Conservation (phyloP, 2,888 invertebrate genomes). For the Lochmaea crataegi region DNA sequence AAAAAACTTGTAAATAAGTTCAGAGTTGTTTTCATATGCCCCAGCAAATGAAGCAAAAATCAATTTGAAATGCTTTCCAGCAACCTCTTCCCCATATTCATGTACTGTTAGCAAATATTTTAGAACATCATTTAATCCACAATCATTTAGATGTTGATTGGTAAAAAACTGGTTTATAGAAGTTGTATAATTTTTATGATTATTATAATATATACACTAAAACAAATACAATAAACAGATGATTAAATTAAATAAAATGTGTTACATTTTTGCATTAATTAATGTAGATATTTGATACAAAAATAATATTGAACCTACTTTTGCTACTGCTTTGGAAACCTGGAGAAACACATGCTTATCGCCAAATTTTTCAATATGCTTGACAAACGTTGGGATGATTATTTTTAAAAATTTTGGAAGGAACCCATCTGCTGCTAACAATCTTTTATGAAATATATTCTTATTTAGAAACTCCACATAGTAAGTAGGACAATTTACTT, state of each 20-base stretch:
- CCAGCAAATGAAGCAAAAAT: constrained; percentile 54
- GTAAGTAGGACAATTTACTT: constrained; percentile 28
- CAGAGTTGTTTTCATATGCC: constrained; percentile 48
- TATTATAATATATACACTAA: constrained; percentile 54
- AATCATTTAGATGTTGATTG: constrained; percentile 38
- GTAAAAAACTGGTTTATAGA: constrained; percentile 48
- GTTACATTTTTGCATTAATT: no score
- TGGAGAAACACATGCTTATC: constrained; percentile 45
- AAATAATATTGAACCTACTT: constrained; percentile 46
- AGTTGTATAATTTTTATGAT: constrained; percentile 46
- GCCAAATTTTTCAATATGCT: constrained; percentile 44
- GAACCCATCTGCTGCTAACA: constrained; percentile 39
- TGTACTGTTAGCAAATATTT: constrained; percentile 46
- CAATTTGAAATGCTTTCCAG: constrained; percentile 52
- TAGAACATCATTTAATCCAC: constrained; percentile 48
- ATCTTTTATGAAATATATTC: constrained; percentile 45
- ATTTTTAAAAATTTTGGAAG: constrained; percentile 37
- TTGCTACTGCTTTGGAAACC: constrained; percentile 49
- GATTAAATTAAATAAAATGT: constrained; percentile 22
- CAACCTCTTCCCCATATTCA: constrained; percentile 33
- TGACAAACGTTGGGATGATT: constrained; percentile 46
- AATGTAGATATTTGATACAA: no score
- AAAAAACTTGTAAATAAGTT: constrained; percentile 53
- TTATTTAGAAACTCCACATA: constrained; percentile 34
- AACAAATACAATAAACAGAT: constrained; percentile 39